These are phyloP conservation scores for Drosophila simulans DNA, from an alignment of 1,140 invertebrate genomes.

Conservation along the genomic window DNA sequence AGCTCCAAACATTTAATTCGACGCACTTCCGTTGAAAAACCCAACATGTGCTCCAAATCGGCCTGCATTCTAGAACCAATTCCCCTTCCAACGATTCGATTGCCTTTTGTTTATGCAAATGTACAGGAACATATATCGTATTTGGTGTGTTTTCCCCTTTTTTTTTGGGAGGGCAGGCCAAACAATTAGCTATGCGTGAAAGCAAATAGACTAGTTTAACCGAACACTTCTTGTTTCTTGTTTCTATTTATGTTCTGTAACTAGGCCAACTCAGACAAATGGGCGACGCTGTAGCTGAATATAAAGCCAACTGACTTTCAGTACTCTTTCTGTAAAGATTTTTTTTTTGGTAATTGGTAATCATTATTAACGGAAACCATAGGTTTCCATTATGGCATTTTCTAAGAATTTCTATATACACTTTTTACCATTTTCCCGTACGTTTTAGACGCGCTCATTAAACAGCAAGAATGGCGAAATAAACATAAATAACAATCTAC, in stretches of 20 bases:
- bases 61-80: slow-evolving; percentile 14
- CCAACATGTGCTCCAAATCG: slow-evolving; percentile 70
- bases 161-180: slow-evolving; percentile 48
- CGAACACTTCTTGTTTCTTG: slow-evolving; percentile 37
- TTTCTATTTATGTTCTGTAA: slow-evolving; percentile 51
- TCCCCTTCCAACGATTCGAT: slow-evolving; percentile 26
- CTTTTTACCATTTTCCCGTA: slow-evolving; percentile 9
- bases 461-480: slow-evolving; percentile 35
- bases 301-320: slow-evolving; percentile 25
- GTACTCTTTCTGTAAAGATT: neutral
- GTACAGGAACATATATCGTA: slow-evolving; percentile 34
- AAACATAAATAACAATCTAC: slow-evolving; percentile 61
- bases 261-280: slow-evolving; percentile 61
- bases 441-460: slow-evolving; percentile 47
- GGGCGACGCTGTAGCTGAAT: slow-evolving; percentile 31
- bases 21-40: slow-evolving; percentile 57
- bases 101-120: slow-evolving; percentile 77
- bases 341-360: slow-evolving; percentile 13
- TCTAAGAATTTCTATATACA: slow-evolving; percentile 5
- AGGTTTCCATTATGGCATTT: slow-evolving; percentile 25
- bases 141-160: slow-evolving; percentile 24
- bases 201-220: slow-evolving; percentile 72
- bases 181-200: slow-evolving; percentile 66
- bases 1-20: slow-evolving; percentile 26
- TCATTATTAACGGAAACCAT: slow-evolving; percentile 32